These are phyloP conservation scores for Antheraea yamamai DNA, from an alignment of 2,888 invertebrate species.

Conservation along the genomic window DNA sequence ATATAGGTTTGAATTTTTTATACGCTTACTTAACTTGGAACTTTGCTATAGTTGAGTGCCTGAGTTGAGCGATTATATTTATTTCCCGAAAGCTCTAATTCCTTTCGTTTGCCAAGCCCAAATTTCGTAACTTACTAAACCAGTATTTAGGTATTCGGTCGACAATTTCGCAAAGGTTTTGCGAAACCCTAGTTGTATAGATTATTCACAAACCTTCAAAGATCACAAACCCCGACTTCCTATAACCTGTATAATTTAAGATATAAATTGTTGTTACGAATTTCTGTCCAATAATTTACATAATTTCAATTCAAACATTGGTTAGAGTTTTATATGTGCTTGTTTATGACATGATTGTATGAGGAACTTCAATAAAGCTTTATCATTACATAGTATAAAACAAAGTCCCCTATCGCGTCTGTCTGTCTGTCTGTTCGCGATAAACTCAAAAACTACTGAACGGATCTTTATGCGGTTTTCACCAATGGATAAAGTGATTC, in stretches of 20 bases:
- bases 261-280: neutral
- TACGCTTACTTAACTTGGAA: neutral
- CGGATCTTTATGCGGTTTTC: too few species aligned
- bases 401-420: too few species aligned
- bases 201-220: slow-evolving; percentile 13
- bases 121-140: slow-evolving; percentile 18
- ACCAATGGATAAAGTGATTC: too few species aligned
- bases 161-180: slow-evolving; percentile 20
- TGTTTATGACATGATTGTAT: neutral
- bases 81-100: slow-evolving; percentile 17
- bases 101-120: slow-evolving; percentile 26
- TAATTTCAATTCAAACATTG: neutral
- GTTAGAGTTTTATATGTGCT: neutral
- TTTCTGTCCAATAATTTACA: neutral
- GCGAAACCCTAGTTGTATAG: slow-evolving; percentile 14
- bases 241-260: neutral
- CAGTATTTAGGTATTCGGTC: slow-evolving; percentile 20
- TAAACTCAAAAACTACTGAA: too few species aligned
- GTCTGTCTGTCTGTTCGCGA: too few species aligned
- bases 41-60: neutral
- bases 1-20: neutral
- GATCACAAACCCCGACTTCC: slow-evolving; percentile 16
- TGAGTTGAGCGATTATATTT: neutral
- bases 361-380: neutral
- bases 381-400: too few species aligned